Evolutionary conservation across 2,888 invertebrate genomes (phyloP), one percentile per base, ranked within the genome.

Genomic region (Esperia sulphurella): DNA sequence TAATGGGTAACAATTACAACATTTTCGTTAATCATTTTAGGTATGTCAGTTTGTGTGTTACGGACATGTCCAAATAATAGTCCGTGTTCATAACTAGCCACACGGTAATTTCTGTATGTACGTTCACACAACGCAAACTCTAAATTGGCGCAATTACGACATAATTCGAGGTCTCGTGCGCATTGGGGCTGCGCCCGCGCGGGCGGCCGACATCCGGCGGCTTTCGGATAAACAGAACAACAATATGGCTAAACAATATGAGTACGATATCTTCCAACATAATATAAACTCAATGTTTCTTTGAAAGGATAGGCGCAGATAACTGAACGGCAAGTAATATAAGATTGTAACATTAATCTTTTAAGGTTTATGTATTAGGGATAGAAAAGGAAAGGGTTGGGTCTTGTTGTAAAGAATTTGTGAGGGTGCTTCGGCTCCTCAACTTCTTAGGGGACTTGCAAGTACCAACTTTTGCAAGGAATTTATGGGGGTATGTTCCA

Each of bases 81-180:
- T 31, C 38, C 12, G 46, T n/a, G 43, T 37, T 33, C 12, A 44
- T 12, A 43, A 30, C 43, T 14, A 14, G 14, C 43, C 33, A 33
- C 31, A 30, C 14, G 42, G 43, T 49, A 48, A 43, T 50, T 48
- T 54, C 50, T 41, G 38, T 39, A 21, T 21, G 21, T 35, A 33
- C 45, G 42, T 43, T 49, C 51, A 50, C 50, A 46, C 41, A 38
- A 45, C 33, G 46, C 47, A 30, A 40, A 43, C 51, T 48, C 45
- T 53, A 57, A 60, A 58, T 63, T 51, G 58, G 53, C 52, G 59
- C 56, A 54, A 62, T 63, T 63, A 59, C 55, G 48, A 51, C 55
- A 59, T 54, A 56, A 59, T 62, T 62, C 58, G 59, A 61, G 58
- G 61, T 54, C 55, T 60, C 37, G 40, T 28, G 43, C 39, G 43